Base-by-base conservation (phyloP, 2,888 invertebrate genomes). In the Gerosis bhagava region DNA sequence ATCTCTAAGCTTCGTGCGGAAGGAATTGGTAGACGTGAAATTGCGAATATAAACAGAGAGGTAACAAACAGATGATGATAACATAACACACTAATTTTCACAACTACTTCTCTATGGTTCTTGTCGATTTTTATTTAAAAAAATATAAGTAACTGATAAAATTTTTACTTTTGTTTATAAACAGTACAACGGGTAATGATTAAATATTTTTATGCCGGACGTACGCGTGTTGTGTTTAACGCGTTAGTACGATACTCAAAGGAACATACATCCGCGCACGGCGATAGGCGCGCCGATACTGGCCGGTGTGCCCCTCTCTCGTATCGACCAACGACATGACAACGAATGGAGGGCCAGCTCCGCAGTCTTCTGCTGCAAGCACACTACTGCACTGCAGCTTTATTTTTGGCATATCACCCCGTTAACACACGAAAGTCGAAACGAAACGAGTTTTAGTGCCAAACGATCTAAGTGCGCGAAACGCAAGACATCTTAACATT, bases 351-450 rank as follows among this genome's bases (percentile, higher is more conserved):
- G 62, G 60, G 61, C 67, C 64, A 66, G 68, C 31, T 25, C 80
- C 83, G 83, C 84, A 83, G 75, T 79, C 68, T 71, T 61, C 60
- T 68, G 68, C 80, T 86, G 84, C 86, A 86, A 83, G 82, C 77
- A 70, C 65, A 66, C 70, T 72, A 83, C 87, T 86, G 87, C 87
- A 87, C 77, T 87, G 87, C 87, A 87, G 86, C 79, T 81, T 80
- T 84, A 84, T 83, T 87, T 81, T 83, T 87, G 87, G 86, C 86
- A 86, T 70, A 63, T 66, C 72, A 75, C 73, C 73, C 74, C 70
- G 60, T 66, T 65, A 62, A 65, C 66, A 63, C 62, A 60, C 60
- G 58, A 59, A 59, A 62, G 54, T 44, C 35, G 47, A 31, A 19
- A 17, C 26, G 32, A 32, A 52, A 36, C 50, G 50, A 37, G 47